phyloP scores from a whole-genome alignment of 1,140 invertebrate genomes.

The Bombus soroeensis region DNA sequence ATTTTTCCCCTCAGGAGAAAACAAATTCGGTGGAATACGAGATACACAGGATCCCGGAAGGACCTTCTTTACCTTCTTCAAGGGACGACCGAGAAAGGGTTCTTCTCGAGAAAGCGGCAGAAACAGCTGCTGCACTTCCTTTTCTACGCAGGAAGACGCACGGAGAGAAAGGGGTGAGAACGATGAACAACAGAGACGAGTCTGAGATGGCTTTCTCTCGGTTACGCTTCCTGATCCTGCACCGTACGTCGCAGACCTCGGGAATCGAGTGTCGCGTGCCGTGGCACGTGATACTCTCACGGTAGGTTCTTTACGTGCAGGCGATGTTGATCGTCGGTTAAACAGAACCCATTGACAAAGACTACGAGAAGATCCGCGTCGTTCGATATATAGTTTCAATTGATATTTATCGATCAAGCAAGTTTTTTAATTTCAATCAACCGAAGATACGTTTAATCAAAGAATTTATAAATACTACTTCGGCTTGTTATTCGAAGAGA shows the following conservation, averaged over 20 bases:
- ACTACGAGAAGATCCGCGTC: neutral
- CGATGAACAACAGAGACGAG: constrained; percentile 28
- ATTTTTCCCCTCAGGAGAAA: constrained; percentile 64
- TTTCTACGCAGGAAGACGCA: constrained; percentile 65
- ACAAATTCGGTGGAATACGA: constrained; percentile 67
- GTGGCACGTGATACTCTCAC: constrained; percentile 66
- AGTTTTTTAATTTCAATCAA: neutral
- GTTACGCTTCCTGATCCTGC: constrained; percentile 66
- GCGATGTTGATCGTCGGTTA: constrained; percentile 45
- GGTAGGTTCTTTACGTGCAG: constrained; percentile 22
- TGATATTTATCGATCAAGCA: neutral
- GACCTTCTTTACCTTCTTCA: constrained; percentile 8
- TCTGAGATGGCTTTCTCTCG: constrained; percentile 58
- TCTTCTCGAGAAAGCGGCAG: constrained; percentile 61
- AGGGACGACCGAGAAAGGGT: constrained; percentile 59
- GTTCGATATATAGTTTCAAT: neutral
- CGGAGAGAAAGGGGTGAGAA: constrained; percentile 72
- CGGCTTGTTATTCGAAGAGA: neutral
- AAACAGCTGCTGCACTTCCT: constrained; percentile 60
- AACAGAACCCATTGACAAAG: constrained; percentile 13
- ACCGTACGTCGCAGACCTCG: constrained; percentile 8
- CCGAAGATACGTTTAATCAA: neutral
- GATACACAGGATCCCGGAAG: constrained; percentile 69
- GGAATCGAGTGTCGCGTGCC: constrained; percentile 75
- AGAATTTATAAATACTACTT: neutral